phyloP scores from a whole-genome alignment of 2,797 vertebrate species.

The Brachymystax lenok region DNA sequence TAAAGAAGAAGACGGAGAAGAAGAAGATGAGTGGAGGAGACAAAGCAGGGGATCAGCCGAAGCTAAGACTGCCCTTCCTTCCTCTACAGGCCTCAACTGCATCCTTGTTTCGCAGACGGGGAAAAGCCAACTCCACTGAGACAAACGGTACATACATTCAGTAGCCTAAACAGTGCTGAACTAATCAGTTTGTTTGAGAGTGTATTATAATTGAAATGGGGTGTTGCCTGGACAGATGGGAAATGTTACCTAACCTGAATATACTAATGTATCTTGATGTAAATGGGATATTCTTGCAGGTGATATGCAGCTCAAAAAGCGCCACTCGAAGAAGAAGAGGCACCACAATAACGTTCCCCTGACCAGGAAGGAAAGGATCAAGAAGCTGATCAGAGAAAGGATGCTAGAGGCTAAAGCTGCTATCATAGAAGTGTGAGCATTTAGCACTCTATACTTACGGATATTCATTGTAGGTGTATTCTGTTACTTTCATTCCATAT shows the following conservation, averaged over 20 bases:
- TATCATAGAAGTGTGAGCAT: slow-evolving; percentile 73
- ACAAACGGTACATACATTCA: slow-evolving; percentile 46
- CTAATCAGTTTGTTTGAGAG: no score
- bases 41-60: slow-evolving; percentile 33
- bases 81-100: slow-evolving; percentile 67
- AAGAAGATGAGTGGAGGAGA: slow-evolving; percentile 65
- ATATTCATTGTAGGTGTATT: not conserved
- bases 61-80: slow-evolving; percentile 63
- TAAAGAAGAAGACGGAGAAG: slow-evolving; percentile 74
- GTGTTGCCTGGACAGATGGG: not conserved
- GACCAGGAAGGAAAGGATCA: slow-evolving; percentile 71
- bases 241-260: not conserved
- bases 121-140: slow-evolving; percentile 31
- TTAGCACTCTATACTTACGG: not conserved
- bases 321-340: slow-evolving; percentile 62
- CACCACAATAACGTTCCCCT: slow-evolving; percentile 56
- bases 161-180: not conserved
- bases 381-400: slow-evolving; percentile 69
- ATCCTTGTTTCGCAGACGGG: slow-evolving; percentile 61
- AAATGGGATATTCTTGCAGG: slow-evolving; percentile 48
- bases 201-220: not conserved
- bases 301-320: slow-evolving; percentile 64
- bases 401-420: slow-evolving; percentile 74
- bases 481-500: no score
- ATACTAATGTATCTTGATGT: not conserved